phyloP scores from a whole-genome alignment of 1,140 invertebrate species.

The Helicorthomorpha holstii region DNA sequence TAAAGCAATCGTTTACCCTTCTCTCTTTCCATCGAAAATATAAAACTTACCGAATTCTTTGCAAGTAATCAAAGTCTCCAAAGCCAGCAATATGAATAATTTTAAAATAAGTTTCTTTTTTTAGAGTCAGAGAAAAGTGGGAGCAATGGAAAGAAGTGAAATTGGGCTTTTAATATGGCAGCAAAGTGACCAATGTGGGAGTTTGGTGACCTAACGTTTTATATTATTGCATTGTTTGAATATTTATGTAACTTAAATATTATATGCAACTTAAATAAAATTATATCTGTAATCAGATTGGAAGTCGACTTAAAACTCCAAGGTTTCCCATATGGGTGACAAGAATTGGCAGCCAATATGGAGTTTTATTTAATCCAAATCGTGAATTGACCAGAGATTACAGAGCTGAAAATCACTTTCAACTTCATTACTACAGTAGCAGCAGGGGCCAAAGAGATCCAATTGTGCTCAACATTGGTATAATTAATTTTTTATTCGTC shows the following conservation, averaged over 20 bases:
- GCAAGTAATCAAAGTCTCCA: too few species aligned
- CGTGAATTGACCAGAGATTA: conserved; percentile 60
- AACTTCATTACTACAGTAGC: conserved; percentile 57
- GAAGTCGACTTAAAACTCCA: conserved; percentile 64
- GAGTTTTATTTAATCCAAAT: conserved; percentile 61
- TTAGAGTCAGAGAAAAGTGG: conserved; percentile 54
- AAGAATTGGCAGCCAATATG: conserved; percentile 49
- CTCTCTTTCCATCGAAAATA: too few species aligned
- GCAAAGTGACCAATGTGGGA: conserved; percentile 18
- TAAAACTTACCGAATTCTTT: too few species aligned
- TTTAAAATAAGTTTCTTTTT: neutral
- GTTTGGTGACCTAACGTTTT: neutral
- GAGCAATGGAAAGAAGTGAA: conserved; percentile 47
- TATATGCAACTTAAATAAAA: too few species aligned
- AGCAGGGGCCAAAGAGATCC: conserved; percentile 40
- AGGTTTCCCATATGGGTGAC: conserved; percentile 63
- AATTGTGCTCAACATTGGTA: conserved; percentile 39
- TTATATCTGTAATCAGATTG: conserved; percentile 33
- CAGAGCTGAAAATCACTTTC: conserved; percentile 56
- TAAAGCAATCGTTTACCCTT: too few species aligned
- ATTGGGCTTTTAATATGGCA: conserved; percentile 35
- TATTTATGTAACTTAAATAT: too few species aligned
- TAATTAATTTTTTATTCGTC: conserved; percentile 11
- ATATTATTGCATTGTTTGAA: neutral
- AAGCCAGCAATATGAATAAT: too few species aligned